phyloP scores from a whole-genome alignment of 1,140 invertebrate species.

The Ectropis grisescens region DNA sequence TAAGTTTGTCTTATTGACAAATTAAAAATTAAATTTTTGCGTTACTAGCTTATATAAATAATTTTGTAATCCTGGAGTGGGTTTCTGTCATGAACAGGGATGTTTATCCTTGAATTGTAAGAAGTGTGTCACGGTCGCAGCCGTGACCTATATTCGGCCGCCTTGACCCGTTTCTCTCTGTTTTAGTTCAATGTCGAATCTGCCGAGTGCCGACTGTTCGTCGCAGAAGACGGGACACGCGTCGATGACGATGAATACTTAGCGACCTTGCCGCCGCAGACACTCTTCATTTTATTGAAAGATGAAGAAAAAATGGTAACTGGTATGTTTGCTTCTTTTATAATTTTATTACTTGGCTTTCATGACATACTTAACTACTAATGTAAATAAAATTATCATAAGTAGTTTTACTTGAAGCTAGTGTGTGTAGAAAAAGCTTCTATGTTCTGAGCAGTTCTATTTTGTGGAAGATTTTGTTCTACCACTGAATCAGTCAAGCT shows the following conservation, averaged over 20 bases:
- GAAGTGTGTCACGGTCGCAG: slow-evolving; percentile 33
- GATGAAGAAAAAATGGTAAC: slow-evolving; percentile 75
- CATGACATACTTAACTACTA: too few relatives aligned
- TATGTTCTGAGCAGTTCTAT: neutral
- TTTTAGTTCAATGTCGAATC: slow-evolving; percentile 60
- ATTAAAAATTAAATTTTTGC: too few relatives aligned
- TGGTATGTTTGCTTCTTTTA: slow-evolving; percentile 74
- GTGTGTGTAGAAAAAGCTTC: too few relatives aligned
- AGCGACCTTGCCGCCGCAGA: slow-evolving; percentile 78
- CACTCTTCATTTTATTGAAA: slow-evolving; percentile 76
- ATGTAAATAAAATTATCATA: too few relatives aligned
- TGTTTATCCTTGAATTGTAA: slow-evolving; percentile 16
- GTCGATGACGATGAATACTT: slow-evolving; percentile 83
- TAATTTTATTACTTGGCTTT: too few relatives aligned
- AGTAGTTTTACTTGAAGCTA: too few relatives aligned
- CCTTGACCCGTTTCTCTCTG: slow-evolving; percentile 47
- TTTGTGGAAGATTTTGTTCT: slow-evolving; percentile 1
- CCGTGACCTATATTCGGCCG: slow-evolving; percentile 31
- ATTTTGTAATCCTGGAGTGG: slow-evolving; percentile 1
- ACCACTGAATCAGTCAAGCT: too few relatives aligned
- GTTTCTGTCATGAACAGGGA: slow-evolving; percentile 21
- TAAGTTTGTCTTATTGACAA: slow-evolving; percentile 56
- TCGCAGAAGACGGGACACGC: slow-evolving; percentile 78
- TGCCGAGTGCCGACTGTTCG: slow-evolving; percentile 55
- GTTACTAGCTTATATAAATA: neutral